These are phyloP conservation scores for Malacosoma neustria DNA, from an alignment of 2,888 invertebrate species.

Conservation along the genomic window DNA sequence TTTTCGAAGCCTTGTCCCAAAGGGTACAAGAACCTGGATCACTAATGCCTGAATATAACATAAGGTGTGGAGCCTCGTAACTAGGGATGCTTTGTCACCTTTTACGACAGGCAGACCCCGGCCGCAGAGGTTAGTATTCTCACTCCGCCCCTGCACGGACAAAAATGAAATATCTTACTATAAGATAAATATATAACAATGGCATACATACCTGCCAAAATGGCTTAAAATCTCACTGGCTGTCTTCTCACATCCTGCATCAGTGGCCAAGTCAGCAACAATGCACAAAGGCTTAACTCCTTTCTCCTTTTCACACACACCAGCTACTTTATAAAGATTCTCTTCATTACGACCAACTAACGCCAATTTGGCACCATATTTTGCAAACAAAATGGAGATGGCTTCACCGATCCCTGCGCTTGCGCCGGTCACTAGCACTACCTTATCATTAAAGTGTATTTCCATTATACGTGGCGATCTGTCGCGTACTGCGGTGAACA, in stretches of 20 bases:
- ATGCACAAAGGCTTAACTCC: constrained; percentile 22
- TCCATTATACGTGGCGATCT: no score
- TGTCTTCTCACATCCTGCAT: constrained; percentile 28
- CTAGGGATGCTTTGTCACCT: no score
- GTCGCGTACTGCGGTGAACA: no score
- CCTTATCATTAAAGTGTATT: constrained; percentile 25
- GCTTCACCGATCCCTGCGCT: constrained; percentile 34
- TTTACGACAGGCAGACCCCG: no score
- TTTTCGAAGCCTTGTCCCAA: no score
- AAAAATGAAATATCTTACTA: no score
- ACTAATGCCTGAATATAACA: no score
- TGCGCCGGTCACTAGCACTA: constrained; percentile 34
- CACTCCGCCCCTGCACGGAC: no score
- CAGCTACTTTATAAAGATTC: constrained; percentile 22
- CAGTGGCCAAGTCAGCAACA: constrained; percentile 31
- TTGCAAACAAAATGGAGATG: constrained; percentile 26
- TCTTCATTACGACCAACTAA: constrained; percentile 27
- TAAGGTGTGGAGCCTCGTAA: no score
- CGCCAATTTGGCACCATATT: constrained; percentile 24
- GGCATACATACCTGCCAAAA: constrained; percentile 34
- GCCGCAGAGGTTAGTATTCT: no score
- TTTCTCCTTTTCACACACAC: constrained; percentile 17
- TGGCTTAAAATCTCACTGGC: constrained; percentile 24
- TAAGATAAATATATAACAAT: no score
- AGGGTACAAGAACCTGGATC: no score